These are phyloP conservation scores for Ferdinandea cuprea DNA, from an alignment of 2,888 invertebrate species.

Conservation along the genomic window DNA sequence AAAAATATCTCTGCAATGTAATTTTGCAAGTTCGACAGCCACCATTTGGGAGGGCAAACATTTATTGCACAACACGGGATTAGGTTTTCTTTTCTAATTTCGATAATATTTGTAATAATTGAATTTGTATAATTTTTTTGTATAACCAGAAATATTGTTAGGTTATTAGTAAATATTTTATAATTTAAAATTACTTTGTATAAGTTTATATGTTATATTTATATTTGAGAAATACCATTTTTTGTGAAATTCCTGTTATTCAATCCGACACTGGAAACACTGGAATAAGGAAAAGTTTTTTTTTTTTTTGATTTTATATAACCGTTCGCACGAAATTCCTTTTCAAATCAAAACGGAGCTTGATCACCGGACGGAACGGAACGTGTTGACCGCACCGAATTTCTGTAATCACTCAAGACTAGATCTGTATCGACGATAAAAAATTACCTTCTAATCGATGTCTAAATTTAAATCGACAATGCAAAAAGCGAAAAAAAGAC, in stretches of 20 bases:
- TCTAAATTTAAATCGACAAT: constrained; percentile 70
- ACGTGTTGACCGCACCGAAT: constrained; percentile 78
- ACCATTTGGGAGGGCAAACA: constrained; percentile 25
- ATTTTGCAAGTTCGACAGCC: constrained; percentile 64
- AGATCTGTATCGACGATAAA: constrained; percentile 79
- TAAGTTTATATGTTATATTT: too few relatives aligned
- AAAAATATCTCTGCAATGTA: constrained; percentile 53
- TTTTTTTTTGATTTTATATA: constrained; percentile 36
- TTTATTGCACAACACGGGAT: constrained; percentile 38
- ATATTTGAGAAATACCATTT: constrained; percentile 48
- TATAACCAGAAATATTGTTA: constrained; percentile 31
- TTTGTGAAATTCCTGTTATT: constrained; percentile 37
- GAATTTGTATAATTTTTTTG: not conserved
- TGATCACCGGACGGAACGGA: constrained; percentile 64
- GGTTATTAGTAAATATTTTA: too few relatives aligned
- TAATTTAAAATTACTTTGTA: too few relatives aligned
- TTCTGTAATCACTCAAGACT: constrained; percentile 79
- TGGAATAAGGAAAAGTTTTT: constrained; percentile 32
- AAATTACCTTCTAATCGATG: constrained; percentile 80
- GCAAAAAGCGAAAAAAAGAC: constrained; percentile 39
- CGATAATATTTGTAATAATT: not conserved
- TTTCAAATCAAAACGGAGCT: constrained; percentile 50
- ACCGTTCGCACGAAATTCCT: constrained; percentile 21
- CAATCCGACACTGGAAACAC: constrained; percentile 42
- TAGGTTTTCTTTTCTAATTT: constrained; percentile 20